Evolutionary conservation across 64 coral and sea anemone species (phyloP), one percentile per base, ranked within the genome.

Genomic region (Montipora sp.): DNA sequence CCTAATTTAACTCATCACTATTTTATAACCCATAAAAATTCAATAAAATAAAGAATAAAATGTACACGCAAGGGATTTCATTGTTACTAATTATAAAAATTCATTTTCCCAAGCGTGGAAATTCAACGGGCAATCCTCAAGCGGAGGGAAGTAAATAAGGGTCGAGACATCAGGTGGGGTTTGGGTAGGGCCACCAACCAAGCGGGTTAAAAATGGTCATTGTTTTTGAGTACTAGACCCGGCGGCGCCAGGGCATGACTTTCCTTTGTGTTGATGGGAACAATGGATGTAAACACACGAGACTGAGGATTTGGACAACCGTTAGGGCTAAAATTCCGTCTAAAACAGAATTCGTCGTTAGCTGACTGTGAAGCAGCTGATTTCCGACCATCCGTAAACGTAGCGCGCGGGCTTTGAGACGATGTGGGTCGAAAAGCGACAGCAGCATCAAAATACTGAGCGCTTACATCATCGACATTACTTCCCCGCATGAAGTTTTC

Each of bases 61-160:
- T 27, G 27, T 27, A 27, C 27, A 27, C 27, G 27, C 27, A 27
- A 27, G 27, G 27, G 27, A 27, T 27, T 27, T 27, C 27, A 27
- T 27, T 27, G 0, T 27, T 27, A 27, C 1, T 27, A 27, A n/a
- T n/a, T n/a, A n/a, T n/a, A 19, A 67, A 67, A 67, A 27, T 66
- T 84, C 81, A 4, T 84, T 84, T 24, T 84, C 83, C 83, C 83
- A 86, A 86, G 83, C 83, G 83, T 68, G 83, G 83, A 86, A 86
- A 47, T 71, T 47, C 48, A 86, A 86, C 16, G 83, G 60, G 13
- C 60, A 86, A 45, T 86, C 83, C 27, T 86, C 83, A 70, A 86
- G 83, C 63, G 59, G 83, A 48, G 83, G 16, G 4, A 12, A 70
- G 36, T 9, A 46, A 36, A 36, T 2, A 27, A 27, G 27, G 27